phyloP scores from a whole-genome alignment of 1,140 invertebrate genomes.

The Elymnias hypermnestra region DNA sequence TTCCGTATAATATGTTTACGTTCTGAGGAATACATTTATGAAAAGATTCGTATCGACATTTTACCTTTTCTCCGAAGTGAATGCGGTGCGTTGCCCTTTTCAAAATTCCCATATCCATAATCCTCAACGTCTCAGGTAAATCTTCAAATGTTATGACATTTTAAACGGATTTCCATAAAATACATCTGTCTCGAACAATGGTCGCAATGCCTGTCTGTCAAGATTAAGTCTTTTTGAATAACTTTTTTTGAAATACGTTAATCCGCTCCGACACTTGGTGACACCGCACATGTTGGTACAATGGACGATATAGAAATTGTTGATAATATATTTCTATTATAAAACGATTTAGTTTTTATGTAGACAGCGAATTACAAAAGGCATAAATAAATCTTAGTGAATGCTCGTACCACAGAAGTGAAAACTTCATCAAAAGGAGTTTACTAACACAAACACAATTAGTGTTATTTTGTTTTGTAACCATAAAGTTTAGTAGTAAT shows the following conservation, averaged over 20 bases:
- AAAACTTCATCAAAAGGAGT: too few relatives aligned
- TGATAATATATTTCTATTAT: not conserved
- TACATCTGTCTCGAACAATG: not conserved
- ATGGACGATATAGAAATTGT: not conserved
- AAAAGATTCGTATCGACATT: too few relatives aligned
- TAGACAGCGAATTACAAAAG: too few relatives aligned
- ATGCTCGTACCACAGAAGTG: too few relatives aligned
- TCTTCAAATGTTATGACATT: conserved; percentile 33
- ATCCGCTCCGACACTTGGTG: conserved; percentile 10
- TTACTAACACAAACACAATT: too few relatives aligned
- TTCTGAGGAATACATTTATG: too few relatives aligned
- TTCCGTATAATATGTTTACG: too few relatives aligned
- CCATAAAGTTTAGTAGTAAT: too few relatives aligned
- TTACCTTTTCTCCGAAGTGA: too few relatives aligned
- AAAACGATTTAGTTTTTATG: not conserved
- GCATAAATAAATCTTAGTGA: too few relatives aligned
- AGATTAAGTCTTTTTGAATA: conserved; percentile 2
- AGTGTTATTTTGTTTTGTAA: too few relatives aligned
- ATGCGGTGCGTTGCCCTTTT: not conserved
- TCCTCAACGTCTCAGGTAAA: conserved; percentile 3
- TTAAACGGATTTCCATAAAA: conserved; percentile 21
- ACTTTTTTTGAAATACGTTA: conserved; percentile 7
- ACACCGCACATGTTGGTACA: not conserved
- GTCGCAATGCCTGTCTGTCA: not conserved
- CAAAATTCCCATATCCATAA: not conserved